Evolutionary conservation across 2,888 invertebrate species (phyloP).

Genomic region (Drosophila basisetae): DNA sequence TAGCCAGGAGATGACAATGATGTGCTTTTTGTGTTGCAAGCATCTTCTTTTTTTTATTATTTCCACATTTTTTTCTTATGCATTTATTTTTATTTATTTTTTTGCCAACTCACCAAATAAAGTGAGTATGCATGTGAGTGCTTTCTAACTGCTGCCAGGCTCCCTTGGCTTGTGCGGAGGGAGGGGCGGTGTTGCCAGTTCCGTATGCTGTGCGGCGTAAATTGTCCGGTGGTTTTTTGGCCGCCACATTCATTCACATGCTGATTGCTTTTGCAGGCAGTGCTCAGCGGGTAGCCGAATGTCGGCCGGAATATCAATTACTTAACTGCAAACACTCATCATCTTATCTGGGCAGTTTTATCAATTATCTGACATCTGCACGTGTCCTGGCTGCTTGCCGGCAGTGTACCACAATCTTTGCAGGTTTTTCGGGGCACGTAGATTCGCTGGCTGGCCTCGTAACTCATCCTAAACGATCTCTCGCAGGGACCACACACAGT

Average conservation of each 20-base stretch:
- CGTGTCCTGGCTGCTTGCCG: conserved; percentile 57
- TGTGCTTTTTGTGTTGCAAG: conserved; percentile 68
- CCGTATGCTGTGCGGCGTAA: conserved; percentile 69
- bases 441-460: conserved; percentile 57
- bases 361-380: conserved; percentile 67
- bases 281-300: conserved; percentile 62
- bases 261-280: conserved; percentile 50
- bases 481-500: conserved; percentile 41
- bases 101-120: conserved; percentile 72
- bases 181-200: conserved; percentile 46
- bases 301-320: conserved; percentile 76
- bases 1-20: conserved; percentile 67
- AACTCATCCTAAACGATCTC: conserved; percentile 73
- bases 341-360: conserved; percentile 64
- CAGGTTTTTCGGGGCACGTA: conserved; percentile 54
- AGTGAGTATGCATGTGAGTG: conserved; percentile 14
- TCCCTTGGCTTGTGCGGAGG: conserved; percentile 3
- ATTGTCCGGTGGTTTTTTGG: conserved; percentile 71
- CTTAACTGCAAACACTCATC: conserved; percentile 39
- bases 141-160: conserved; percentile 1
- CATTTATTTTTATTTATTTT: conserved; percentile 45
- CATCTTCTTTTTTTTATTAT: conserved; percentile 70
- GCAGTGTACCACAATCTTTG: conserved; percentile 15
- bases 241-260: conserved; percentile 30
- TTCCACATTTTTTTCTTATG: conserved; percentile 36